Conservation (phyloP, 2,888 invertebrate genomes). For the Seira musarum region DNA sequence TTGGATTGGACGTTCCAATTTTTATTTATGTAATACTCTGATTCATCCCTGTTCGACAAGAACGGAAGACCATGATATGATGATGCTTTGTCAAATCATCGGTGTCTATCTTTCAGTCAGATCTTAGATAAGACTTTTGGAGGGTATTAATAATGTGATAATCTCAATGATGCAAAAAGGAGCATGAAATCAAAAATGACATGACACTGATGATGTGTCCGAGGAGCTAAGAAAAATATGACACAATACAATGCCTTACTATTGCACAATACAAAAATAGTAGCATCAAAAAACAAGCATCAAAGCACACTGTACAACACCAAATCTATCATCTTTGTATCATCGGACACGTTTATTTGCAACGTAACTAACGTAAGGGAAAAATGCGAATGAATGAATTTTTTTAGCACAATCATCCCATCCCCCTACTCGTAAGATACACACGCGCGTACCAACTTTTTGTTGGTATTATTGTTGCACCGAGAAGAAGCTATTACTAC, state of each 20-base stretch:
- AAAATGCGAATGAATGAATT: slow-evolving; percentile 23
- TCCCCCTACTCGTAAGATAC: slow-evolving; percentile 1
- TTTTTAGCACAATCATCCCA: slow-evolving; percentile 31
- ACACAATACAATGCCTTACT: background rate
- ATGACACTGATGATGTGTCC: slow-evolving; percentile 15
- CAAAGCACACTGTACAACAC: slow-evolving; percentile 4
- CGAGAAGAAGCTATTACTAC: slow-evolving; percentile 18
- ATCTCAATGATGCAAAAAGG: slow-evolving; percentile 13
- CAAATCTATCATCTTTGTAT: slow-evolving; percentile 15
- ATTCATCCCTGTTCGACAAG: background rate
- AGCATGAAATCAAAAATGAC: slow-evolving; percentile 13
- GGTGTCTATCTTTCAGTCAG: slow-evolving; percentile 13
- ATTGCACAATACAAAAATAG: slow-evolving; percentile 15
- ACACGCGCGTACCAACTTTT: background rate
- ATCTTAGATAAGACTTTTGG: slow-evolving; percentile 2
- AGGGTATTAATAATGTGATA: slow-evolving; percentile 10
- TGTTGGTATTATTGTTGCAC: slow-evolving; percentile 20
- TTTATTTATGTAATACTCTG: background rate
- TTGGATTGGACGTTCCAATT: slow-evolving; percentile 8
- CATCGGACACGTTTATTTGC: slow-evolving; percentile 8
- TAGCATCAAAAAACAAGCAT: slow-evolving; percentile 9
- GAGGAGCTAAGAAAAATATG: slow-evolving; percentile 11
- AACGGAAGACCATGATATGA: slow-evolving; percentile 1
- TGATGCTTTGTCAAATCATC: slow-evolving; percentile 1
- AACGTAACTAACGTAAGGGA: background rate